These are phyloP conservation scores for Temnothorax rugatulus DNA, from an alignment of 2,888 invertebrate species.

Conservation along the genomic window DNA sequence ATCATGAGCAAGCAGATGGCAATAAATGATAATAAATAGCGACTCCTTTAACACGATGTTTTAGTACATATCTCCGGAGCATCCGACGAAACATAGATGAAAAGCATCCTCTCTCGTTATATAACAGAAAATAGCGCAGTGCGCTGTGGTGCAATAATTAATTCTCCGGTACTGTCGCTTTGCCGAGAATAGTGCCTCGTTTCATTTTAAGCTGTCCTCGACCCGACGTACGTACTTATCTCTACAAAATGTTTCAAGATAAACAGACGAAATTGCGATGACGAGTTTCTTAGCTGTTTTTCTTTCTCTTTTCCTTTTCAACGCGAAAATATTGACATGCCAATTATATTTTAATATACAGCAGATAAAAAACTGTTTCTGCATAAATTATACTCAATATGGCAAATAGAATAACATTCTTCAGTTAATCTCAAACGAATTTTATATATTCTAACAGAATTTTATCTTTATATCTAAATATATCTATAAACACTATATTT, in stretches of 20 bases:
- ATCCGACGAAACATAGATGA: not conserved
- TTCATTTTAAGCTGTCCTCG: constrained; percentile 11
- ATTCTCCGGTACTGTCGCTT: constrained; percentile 1
- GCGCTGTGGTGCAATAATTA: constrained; percentile 25
- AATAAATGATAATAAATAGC: constrained; percentile 12
- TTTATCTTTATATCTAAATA: not conserved
- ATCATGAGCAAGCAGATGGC: not conserved
- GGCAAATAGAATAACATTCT: not conserved
- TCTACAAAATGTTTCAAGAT: not conserved
- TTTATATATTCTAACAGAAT: not conserved
- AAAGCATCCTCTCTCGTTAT: not conserved
- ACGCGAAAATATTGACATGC: not conserved
- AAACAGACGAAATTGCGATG: not conserved
- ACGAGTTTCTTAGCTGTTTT: not conserved
- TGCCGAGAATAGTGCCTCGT: constrained; percentile 26
- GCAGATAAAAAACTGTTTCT: not conserved
- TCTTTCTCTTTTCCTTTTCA: not conserved
- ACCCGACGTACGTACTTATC: constrained; percentile 4
- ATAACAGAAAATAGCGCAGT: constrained; percentile 15
- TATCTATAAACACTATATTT: not conserved
- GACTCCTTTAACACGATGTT: not conserved
- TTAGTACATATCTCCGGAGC: not conserved
- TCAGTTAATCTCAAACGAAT: not conserved
- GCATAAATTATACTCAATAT: not conserved
- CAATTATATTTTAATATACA: not conserved